phyloP scores from a whole-genome alignment of 1,140 invertebrate species.

The Drosophila busckii region DNA sequence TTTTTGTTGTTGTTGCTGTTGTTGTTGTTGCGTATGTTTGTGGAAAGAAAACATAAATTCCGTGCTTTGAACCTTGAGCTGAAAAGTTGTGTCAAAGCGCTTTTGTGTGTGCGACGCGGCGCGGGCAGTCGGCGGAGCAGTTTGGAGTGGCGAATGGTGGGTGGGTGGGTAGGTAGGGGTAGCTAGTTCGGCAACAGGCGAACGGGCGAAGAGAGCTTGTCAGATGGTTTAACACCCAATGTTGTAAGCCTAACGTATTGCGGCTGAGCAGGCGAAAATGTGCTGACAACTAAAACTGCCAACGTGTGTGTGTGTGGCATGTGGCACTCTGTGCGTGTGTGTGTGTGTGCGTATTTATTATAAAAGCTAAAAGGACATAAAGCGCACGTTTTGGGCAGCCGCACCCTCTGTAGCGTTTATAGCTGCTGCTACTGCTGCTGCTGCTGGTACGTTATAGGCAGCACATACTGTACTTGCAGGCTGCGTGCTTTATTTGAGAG shows the following conservation, averaged over 20 bases:
- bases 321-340: conserved; percentile 1
- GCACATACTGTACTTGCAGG: no score
- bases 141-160: background rate
- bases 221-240: conserved; percentile 43
- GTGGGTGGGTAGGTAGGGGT: background rate
- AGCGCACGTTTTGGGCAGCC: conserved; percentile 20
- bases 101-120: conserved; percentile 14
- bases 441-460: no score
- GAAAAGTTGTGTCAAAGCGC: conserved; percentile 49
- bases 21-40: conserved; percentile 35
- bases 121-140: background rate
- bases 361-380: conserved; percentile 36
- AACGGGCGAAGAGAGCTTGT: no score
- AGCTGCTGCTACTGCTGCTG: background rate
- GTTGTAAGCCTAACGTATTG: conserved; percentile 24
- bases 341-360: conserved; percentile 17
- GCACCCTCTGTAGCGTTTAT: no score
- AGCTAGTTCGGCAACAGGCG: conserved; percentile 19
- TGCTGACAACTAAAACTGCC: conserved; percentile 49
- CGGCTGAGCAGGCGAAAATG: conserved; percentile 28
- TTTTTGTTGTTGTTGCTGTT: conserved; percentile 4
- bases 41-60: conserved; percentile 53
- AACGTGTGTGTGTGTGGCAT: conserved; percentile 12
- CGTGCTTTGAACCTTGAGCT: conserved; percentile 55
- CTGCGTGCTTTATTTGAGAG: conserved; percentile 48